Evolutionary conservation across 2,888 invertebrate genomes (phyloP).

Genomic region (Boloria euphrosyne): DNA sequence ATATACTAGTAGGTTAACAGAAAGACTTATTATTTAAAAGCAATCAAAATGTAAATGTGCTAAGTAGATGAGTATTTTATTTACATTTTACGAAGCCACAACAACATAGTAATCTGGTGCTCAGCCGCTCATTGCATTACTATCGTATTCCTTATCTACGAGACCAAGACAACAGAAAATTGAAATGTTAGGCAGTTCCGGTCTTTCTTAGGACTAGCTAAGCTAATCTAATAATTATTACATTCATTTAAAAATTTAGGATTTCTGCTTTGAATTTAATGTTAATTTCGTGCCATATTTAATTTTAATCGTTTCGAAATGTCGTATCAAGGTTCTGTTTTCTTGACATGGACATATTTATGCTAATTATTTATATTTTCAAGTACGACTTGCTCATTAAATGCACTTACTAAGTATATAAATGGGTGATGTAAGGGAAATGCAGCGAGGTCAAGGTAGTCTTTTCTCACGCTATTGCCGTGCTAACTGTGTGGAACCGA

Average conservation of each 20-base stretch:
- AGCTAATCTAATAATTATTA: too few species aligned
- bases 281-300: background rate
- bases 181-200: background rate
- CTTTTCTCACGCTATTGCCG: slow-evolving; percentile 36
- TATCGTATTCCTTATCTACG: background rate
- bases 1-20: too few species aligned
- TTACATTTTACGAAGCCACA: slow-evolving; percentile 8
- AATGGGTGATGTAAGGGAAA: slow-evolving; percentile 25
- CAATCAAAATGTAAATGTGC: background rate
- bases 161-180: slow-evolving; percentile 4
- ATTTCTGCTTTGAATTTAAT: too few species aligned
- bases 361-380: slow-evolving; percentile 13
- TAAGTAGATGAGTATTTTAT: background rate
- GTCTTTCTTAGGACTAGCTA: background rate
- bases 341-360: background rate
- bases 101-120: slow-evolving; percentile 10
- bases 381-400: background rate
- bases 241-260: too few species aligned
- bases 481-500: slow-evolving; percentile 35
- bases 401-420: slow-evolving; percentile 1
- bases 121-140: slow-evolving; percentile 15
- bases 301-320: background rate
- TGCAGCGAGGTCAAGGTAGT: slow-evolving; percentile 34
- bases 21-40: too few species aligned
- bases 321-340: background rate